These are phyloP conservation scores for Acanthochromis polyacanthus DNA, from an alignment of 2,113 vertebrate genomes.

Conservation along the genomic window DNA sequence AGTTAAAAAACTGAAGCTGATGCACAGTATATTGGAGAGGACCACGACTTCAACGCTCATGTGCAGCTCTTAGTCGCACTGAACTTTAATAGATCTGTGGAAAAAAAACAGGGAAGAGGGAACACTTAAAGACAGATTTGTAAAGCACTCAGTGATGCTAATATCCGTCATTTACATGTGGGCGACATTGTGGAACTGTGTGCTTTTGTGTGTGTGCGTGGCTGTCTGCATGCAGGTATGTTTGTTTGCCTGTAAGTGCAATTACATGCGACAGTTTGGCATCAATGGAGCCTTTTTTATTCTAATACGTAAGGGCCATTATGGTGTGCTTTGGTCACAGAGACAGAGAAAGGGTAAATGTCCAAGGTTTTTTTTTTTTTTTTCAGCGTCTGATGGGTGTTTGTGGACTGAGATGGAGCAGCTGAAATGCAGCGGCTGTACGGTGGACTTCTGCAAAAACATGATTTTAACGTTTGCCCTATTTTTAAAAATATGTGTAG, in stretches of 20 bases:
- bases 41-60: conserved; percentile 29
- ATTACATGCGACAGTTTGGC: conserved; percentile 5
- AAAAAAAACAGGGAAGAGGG: conserved; percentile 15
- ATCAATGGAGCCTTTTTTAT: conserved; percentile 7
- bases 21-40: conserved; percentile 23
- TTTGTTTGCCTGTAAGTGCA: conserved; percentile 13
- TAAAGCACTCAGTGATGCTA: conserved; percentile 5
- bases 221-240: conserved; percentile 12
- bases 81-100: conserved; percentile 39
- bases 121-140: conserved; percentile 41
- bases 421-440: too few relatives aligned
- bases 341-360: conserved; percentile 5
- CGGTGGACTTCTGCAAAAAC: too few relatives aligned
- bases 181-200: not conserved
- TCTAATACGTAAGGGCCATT: conserved; percentile 1
- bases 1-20: conserved; percentile 40
- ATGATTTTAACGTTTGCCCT: too few relatives aligned
- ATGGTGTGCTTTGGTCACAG: conserved; percentile 22
- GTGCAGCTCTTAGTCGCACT: conserved; percentile 34
- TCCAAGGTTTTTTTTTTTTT: conserved; percentile 13
- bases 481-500: too few relatives aligned
- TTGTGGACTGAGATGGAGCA: not conserved
- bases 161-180: conserved; percentile 14
- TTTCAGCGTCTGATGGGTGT: not conserved
- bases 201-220: not conserved